These are phyloP conservation scores for Chunga burmeisteri DNA, from an alignment of 2,113 vertebrate genomes.

Conservation along the genomic window DNA sequence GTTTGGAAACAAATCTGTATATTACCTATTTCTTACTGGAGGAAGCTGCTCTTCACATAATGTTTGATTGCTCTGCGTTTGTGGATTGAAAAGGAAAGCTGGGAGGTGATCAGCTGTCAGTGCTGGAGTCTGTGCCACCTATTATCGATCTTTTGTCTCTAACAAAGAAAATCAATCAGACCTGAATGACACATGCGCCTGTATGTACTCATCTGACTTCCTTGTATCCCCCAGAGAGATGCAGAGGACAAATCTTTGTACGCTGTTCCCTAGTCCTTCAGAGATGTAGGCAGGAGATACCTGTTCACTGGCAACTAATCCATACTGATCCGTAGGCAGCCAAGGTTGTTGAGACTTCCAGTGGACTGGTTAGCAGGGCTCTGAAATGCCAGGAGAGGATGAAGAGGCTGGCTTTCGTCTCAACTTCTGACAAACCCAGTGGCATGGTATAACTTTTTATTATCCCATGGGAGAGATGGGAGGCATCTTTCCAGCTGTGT, in stretches of 20 bases:
- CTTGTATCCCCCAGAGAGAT: not conserved
- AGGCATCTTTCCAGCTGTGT: not conserved
- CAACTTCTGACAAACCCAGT: not conserved
- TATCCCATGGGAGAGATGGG: not conserved
- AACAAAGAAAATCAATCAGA: not conserved
- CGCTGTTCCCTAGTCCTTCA: not conserved
- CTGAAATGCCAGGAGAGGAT: not conserved
- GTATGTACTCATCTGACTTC: not conserved
- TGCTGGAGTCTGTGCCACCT: not conserved
- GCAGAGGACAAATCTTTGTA: not conserved
- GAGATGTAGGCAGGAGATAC: not conserved
- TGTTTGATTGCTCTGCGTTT: not conserved
- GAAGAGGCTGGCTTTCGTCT: not conserved
- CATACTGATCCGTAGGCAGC: not conserved
- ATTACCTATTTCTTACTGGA: not conserved
- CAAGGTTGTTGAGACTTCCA: not conserved
- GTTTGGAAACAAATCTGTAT: not conserved
- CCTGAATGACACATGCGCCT: not conserved
- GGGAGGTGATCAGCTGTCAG: not conserved
- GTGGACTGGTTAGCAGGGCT: not conserved
- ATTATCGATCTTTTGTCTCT: not conserved
- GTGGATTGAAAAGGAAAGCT: not conserved
- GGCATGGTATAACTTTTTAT: not conserved
- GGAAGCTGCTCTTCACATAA: not conserved
- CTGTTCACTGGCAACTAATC: not conserved